Conservation (phyloP, 2,113 vertebrate genomes). For the Gallinago undulata region DNA sequence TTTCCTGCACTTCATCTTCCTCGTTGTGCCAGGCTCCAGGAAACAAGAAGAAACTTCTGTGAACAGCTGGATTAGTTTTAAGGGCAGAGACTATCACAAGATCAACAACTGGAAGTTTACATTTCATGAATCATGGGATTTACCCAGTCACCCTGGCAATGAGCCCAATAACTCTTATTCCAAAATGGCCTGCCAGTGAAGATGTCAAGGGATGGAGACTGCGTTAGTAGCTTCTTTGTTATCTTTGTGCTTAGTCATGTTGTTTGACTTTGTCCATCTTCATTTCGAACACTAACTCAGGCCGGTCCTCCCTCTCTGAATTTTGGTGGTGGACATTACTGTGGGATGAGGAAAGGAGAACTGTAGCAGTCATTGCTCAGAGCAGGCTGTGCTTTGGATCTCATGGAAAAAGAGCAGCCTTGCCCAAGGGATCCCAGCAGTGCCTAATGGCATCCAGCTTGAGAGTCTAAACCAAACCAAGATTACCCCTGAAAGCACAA, state of each 20-base stretch:
- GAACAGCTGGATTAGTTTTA: constrained; percentile 38
- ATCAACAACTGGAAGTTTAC: constrained; percentile 60
- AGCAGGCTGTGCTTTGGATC: not conserved
- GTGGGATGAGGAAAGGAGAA: not conserved
- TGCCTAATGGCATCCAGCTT: not conserved
- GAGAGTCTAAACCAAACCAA: not conserved
- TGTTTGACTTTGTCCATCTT: not conserved
- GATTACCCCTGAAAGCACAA: not conserved
- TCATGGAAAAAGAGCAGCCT: not conserved
- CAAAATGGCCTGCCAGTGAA: constrained; percentile 28
- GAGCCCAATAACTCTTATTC: constrained; percentile 18
- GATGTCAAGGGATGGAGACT: not conserved
- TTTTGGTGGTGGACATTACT: not conserved
- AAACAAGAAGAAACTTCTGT: constrained; percentile 19
- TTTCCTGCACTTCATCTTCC: not conserved
- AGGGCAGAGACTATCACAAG: constrained; percentile 46
- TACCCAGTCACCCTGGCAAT: constrained; percentile 23
- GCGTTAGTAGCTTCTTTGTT: not conserved
- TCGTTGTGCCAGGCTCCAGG: not conserved
- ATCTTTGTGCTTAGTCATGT: not conserved
- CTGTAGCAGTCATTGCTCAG: not conserved
- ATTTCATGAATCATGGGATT: constrained; percentile 43
- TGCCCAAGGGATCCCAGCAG: not conserved
- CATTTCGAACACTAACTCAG: not conserved
- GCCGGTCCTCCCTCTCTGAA: not conserved